Base-by-base conservation (phyloP, 2,113 vertebrate genomes). In the Formicarius rufipectus region DNA sequence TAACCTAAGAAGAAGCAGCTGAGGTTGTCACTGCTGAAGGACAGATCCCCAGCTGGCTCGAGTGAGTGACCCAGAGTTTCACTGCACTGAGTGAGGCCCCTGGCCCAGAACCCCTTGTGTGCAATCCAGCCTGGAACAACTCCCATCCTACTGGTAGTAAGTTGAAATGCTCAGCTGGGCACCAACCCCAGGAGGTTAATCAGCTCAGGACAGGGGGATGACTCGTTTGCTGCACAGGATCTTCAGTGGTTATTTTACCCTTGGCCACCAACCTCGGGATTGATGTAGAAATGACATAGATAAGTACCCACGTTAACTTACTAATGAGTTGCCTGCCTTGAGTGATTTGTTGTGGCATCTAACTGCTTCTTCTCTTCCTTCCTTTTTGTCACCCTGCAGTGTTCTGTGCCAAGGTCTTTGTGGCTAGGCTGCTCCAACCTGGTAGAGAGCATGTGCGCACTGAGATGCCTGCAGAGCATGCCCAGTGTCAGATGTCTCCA, bases 381-480 rank as follows among this genome's bases (percentile, higher is more conserved):
- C 98, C 98, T 98, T 99, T 99, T 98, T 99, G 99, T 99, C 98
- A 99, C 98, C 99, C 98, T 99, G 99, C 99, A 99, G 99, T 99
- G 99, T 99, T 99, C 99, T 99, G 99, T 99, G 98, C 99, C 99
- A 99, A 99, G 99, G 99, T 99, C 99, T 99, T 99, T 99, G 98
- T 99, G 99, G 99, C 99, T 99, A 99, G 99, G 99, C 99, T 99
- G 99, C 99, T 99, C 99, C 98, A 99, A 99, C 99, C 99, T 99
- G 99, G 99, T 99, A 99, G 99, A 99, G 99, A 99, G 99, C 99
- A 99, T 99, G 99, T 99, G 99, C 99, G 99, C 99, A 99, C 99
- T 99, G 99, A 99, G 99, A 99, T 99, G 99, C 99, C 99, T 99
- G 99, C 99, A 99, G 99, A 99, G 99, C 99, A 99, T 99, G 98